A percentile compares a stretch with the other conserved stretches of the same genome.
Evolutionary conservation across 2,113 vertebrate species (phyloP).

Genomic region (Natator depressus): DNA sequence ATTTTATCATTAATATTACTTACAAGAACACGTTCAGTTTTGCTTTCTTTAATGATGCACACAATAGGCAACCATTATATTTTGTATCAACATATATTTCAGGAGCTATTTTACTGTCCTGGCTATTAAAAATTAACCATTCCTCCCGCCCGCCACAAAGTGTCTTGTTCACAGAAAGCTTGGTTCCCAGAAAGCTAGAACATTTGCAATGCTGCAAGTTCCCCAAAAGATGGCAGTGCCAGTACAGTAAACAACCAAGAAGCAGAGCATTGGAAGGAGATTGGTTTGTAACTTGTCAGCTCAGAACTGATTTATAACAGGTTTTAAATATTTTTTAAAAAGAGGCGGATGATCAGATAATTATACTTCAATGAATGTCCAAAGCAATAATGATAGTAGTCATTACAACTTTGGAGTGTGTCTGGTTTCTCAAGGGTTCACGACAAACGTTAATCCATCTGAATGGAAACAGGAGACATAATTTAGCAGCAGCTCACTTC

Average conservation of each 20-base stretch:
- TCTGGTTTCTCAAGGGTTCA: constrained; percentile 64
- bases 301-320: constrained; percentile 52
- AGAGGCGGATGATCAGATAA: constrained; percentile 65
- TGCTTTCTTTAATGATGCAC: neutral
- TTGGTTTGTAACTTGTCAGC: constrained; percentile 43
- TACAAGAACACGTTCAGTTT: neutral
- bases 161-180: constrained; percentile 29
- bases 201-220: constrained; percentile 19
- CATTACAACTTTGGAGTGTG: constrained; percentile 73
- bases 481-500: constrained; percentile 70
- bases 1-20: neutral
- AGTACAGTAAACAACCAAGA: constrained; percentile 54
- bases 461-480: constrained; percentile 63
- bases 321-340: constrained; percentile 53
- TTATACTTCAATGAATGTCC: constrained; percentile 73
- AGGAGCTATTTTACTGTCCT: neutral
- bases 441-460: constrained; percentile 66
- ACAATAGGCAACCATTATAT: neutral
- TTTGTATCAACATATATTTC: neutral
- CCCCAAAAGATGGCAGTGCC: constrained; percentile 77
- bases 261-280: neutral
- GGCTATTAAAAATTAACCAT: neutral
- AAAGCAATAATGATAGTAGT: constrained; percentile 74
- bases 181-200: constrained; percentile 23
- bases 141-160: neutral